phyloP scores from a whole-genome alignment of 2,113 vertebrate species.

The Oplegnathus fasciatus region DNA sequence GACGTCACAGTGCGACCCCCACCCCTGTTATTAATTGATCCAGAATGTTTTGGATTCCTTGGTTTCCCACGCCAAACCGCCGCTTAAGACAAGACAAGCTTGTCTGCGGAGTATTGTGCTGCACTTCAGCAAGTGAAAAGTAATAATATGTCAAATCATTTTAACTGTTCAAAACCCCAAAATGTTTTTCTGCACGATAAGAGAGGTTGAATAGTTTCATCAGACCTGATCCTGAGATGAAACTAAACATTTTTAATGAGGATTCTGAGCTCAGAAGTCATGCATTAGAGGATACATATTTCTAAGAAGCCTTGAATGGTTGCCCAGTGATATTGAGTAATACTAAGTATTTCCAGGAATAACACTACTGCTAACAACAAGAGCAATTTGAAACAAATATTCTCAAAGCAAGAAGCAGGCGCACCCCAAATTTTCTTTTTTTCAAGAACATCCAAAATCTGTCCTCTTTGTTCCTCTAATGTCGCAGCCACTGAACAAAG shows the following conservation, averaged over 20 bases:
- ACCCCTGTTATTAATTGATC: conserved; percentile 75
- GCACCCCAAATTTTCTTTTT: neutral
- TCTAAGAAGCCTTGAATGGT: conserved; percentile 36
- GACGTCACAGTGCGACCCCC: conserved; percentile 63
- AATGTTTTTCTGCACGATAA: conserved; percentile 2
- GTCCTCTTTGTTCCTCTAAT: neutral
- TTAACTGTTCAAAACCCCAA: neutral
- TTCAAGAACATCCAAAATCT: conserved; percentile 7
- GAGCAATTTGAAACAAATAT: conserved; percentile 27
- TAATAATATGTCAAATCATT: conserved; percentile 5
- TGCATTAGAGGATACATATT: conserved; percentile 23
- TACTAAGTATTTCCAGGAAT: conserved; percentile 51
- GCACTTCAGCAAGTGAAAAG: conserved; percentile 43
- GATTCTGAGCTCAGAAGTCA: conserved; percentile 3
- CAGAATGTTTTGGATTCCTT: conserved; percentile 70
- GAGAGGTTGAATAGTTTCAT: neutral
- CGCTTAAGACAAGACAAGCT: conserved; percentile 25
- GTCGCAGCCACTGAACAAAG: conserved; percentile 6
- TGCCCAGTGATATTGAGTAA: conserved; percentile 59
- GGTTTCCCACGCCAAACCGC: conserved; percentile 62
- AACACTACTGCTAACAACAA: conserved; percentile 37
- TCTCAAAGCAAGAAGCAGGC: conserved; percentile 13
- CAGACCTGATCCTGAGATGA: conserved; percentile 6
- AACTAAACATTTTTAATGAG: neutral
- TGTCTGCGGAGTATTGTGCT: conserved; percentile 37